These are phyloP conservation scores for Acrocephalus kingi DNA, from an alignment of 2,113 vertebrate species.

Conservation along the genomic window DNA sequence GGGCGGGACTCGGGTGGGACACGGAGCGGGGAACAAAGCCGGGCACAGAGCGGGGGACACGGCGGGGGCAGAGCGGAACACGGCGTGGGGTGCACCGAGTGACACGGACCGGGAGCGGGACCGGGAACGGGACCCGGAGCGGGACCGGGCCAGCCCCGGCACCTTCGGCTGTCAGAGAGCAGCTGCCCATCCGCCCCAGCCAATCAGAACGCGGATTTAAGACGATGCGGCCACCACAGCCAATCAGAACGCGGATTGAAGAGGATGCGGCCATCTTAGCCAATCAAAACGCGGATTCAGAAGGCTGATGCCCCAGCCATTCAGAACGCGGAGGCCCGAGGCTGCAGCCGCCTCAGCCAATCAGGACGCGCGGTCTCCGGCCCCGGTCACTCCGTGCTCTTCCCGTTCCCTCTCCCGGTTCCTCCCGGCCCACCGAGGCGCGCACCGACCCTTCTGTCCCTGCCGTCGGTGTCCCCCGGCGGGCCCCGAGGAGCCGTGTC, in stretches of 20 bases:
- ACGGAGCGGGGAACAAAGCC: not conserved
- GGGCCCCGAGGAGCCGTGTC: not conserved
- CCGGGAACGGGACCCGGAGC: not conserved
- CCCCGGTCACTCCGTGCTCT: not conserved
- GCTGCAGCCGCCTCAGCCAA: not conserved
- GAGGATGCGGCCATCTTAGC: fast-evolving
- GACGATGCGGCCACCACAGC: fast-evolving
- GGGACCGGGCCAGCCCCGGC: not conserved
- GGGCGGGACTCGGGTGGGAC: not conserved
- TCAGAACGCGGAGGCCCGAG: not conserved
- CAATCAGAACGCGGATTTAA: not conserved
- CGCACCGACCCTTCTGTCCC: not conserved
- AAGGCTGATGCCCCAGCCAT: not conserved
- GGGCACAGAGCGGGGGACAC: not conserved
- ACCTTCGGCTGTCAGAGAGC: not conserved
- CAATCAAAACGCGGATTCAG: not conserved
- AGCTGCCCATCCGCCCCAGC: not conserved
- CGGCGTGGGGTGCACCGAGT: not conserved
- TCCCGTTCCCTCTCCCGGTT: not conserved
- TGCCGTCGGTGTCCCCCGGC: not conserved
- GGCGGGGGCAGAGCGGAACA: not conserved
- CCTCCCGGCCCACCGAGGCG: not conserved
- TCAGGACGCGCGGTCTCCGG: not conserved
- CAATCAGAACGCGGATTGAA: not conserved
- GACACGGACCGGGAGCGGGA: not conserved